A percentile compares a stretch with the other conserved stretches of the same genome.
phyloP scores from a whole-genome alignment of 2,888 invertebrate species.

The Drosophila fungiperda region DNA sequence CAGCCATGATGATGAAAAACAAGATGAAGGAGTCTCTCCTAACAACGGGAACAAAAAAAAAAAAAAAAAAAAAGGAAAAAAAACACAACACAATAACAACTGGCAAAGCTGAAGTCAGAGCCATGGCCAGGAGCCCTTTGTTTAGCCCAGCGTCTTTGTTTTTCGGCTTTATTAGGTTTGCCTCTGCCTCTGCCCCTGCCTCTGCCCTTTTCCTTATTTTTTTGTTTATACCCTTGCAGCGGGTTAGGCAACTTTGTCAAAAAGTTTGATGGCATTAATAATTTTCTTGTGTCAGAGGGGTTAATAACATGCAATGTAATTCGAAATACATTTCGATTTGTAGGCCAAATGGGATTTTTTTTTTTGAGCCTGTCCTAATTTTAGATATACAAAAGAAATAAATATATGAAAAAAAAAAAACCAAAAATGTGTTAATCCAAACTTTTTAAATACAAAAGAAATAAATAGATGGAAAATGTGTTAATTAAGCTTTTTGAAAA shows the following conservation, averaged over 20 bases:
- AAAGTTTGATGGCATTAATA: constrained; percentile 6
- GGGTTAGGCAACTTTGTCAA: constrained; percentile 28
- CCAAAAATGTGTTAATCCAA: no score
- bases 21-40: constrained; percentile 12
- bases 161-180: constrained; percentile 79
- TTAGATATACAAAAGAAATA: background rate
- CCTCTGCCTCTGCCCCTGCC: constrained; percentile 20
- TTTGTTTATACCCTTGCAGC: constrained; percentile 30
- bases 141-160: constrained; percentile 70
- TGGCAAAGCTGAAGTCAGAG: constrained; percentile 44
- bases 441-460: no score
- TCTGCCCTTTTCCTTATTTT: background rate
- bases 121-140: constrained; percentile 46
- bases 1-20: constrained; percentile 1
- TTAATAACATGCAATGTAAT: constrained; percentile 1
- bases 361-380: background rate
- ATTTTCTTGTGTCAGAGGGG: background rate
- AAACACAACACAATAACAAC: constrained; percentile 44
- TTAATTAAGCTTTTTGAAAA: no score
- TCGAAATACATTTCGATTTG: constrained; percentile 13
- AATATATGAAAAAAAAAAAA: background rate
- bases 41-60: constrained; percentile 26
- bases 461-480: no score
- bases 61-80: background rate
- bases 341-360: background rate